Evolutionary conservation across 2,797 vertebrate species (phyloP).

Genomic region (Sparidentex hasta): DNA sequence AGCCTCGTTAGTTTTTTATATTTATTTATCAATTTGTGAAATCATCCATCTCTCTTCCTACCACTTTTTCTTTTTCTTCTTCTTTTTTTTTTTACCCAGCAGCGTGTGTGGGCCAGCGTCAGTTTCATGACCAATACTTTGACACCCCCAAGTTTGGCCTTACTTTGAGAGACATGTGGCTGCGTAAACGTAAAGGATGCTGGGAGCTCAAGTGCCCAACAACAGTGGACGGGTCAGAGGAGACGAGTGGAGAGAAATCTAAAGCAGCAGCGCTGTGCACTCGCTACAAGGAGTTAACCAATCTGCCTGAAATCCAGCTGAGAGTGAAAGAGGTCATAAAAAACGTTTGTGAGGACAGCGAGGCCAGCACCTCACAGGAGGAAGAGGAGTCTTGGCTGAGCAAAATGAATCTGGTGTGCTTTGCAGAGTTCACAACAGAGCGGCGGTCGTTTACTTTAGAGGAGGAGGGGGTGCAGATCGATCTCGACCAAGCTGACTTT

Average conservation of each 20-base stretch:
- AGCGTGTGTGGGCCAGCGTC: constrained; percentile 71
- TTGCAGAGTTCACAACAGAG: constrained; percentile 84
- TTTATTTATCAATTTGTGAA: constrained; percentile 10
- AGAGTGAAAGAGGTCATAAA: constrained; percentile 76
- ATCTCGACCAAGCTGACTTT: constrained; percentile 87
- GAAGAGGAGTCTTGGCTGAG: constrained; percentile 77
- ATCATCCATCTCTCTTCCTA: constrained; percentile 6
- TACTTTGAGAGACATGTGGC: constrained; percentile 84
- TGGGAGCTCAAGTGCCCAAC: constrained; percentile 87
- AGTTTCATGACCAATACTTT: constrained; percentile 86
- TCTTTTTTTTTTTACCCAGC: constrained; percentile 48
- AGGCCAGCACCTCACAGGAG: constrained; percentile 15
- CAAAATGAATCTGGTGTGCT: constrained; percentile 78
- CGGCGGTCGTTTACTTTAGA: constrained; percentile 80
- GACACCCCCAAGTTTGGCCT: constrained; percentile 82
- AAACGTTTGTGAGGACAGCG: constrained; percentile 14
- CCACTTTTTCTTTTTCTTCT: background rate
- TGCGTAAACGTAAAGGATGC: constrained; percentile 83
- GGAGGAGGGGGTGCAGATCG: constrained; percentile 79
- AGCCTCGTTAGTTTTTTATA: constrained; percentile 25
- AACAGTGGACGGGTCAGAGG: background rate
- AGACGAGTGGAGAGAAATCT: constrained; percentile 28
- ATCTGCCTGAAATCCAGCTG: constrained; percentile 78
- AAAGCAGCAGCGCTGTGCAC: constrained; percentile 72
- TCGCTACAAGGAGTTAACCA: constrained; percentile 85